A percentile compares a stretch with the other conserved stretches of the same genome.
phyloP scores from a whole-genome alignment of 2,797 vertebrate genomes.

The Gymnopithys bicolor region DNA sequence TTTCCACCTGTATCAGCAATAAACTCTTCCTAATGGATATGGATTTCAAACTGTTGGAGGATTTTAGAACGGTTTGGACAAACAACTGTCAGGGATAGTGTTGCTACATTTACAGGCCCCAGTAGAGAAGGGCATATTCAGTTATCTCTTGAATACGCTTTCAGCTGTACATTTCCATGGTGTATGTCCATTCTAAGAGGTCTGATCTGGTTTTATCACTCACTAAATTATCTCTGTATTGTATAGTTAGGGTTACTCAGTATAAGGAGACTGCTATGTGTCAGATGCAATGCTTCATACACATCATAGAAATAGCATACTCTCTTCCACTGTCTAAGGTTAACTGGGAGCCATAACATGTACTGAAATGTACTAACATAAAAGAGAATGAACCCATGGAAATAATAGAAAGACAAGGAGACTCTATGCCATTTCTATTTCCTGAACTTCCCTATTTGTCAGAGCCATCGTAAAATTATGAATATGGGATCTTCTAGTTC shows the following conservation, averaged over 20 bases:
- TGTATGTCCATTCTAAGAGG: background rate
- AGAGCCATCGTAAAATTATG: background rate
- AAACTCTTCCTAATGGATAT: background rate
- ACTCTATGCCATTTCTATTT: background rate
- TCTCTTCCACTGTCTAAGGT: background rate
- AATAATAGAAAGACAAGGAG: background rate
- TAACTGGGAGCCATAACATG: background rate
- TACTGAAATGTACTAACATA: background rate
- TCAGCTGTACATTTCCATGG: background rate
- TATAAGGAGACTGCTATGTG: background rate
- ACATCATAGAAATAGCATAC: background rate
- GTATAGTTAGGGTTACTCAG: background rate
- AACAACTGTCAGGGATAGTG: background rate
- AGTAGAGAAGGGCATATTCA: background rate
- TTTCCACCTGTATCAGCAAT: background rate
- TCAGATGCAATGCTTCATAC: background rate
- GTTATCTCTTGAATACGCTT: background rate
- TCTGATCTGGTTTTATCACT: background rate
- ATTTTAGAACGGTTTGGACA: background rate
- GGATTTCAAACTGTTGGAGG: background rate
- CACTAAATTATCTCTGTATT: background rate
- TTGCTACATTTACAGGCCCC: background rate
- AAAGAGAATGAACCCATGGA: background rate
- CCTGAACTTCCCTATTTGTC: background rate
- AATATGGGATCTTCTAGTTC: background rate